A percentile compares a stretch with the other conserved stretches of the same genome.
Evolutionary conservation across 2,113 vertebrate species (phyloP).

Genomic region (Aphyosemion australe): DNA sequence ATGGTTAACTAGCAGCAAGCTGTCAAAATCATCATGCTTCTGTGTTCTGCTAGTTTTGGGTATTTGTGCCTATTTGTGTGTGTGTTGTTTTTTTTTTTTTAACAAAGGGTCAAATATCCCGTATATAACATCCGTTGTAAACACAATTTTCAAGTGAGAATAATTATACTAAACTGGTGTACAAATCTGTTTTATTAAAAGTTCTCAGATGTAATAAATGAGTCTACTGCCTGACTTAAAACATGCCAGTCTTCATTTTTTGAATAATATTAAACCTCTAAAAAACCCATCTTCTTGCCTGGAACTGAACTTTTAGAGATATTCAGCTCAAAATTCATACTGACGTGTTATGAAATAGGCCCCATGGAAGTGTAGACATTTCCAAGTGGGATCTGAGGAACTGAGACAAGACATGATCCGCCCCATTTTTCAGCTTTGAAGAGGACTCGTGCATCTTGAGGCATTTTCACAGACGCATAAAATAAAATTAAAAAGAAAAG

Average conservation of each 20-base stretch:
- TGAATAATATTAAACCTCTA: neutral
- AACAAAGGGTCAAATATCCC: too few relatives aligned
- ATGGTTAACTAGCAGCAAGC: too few relatives aligned
- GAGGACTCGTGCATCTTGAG: conserved; percentile 31
- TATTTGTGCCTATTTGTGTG: too few relatives aligned
- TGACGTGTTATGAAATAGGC: conserved; percentile 19
- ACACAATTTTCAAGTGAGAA: too few relatives aligned
- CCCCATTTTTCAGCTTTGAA: conserved; percentile 12
- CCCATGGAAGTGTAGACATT: conserved; percentile 12
- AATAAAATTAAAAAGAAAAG: conserved; percentile 11
- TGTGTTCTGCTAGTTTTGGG: too few relatives aligned
- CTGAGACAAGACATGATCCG: conserved; percentile 24
- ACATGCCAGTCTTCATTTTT: neutral
- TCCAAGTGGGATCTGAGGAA: conserved; percentile 29
- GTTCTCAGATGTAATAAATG: too few relatives aligned
- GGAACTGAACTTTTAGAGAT: neutral
- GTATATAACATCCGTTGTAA: too few relatives aligned
- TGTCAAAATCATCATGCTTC: too few relatives aligned
- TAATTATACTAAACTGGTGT: too few relatives aligned
- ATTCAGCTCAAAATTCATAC: conserved; percentile 3
- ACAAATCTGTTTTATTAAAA: too few relatives aligned
- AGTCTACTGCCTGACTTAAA: neutral
- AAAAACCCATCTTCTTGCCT: too few relatives aligned
- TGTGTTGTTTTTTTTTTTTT: too few relatives aligned
- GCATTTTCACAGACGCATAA: conserved; percentile 23